A percentile compares a stretch with the other conserved stretches of the same genome.
Conservation (phyloP, 2,888 invertebrate genomes). For the Argyresthia albistria region DNA sequence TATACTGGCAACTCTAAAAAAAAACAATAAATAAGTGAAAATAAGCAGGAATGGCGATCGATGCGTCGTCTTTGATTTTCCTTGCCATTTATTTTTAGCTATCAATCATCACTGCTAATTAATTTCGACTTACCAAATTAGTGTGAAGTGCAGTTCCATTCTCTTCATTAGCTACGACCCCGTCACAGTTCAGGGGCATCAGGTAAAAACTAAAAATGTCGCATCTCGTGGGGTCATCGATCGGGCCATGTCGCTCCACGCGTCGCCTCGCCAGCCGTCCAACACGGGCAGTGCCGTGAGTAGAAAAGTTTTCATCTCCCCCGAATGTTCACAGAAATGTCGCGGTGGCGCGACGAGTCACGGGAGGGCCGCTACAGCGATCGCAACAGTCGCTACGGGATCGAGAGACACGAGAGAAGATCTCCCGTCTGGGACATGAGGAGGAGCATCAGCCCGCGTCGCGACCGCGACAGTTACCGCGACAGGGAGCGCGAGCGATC, state of each 20-base stretch:
- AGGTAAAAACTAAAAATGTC: slow-evolving; percentile 38
- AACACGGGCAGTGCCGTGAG: slow-evolving; percentile 22
- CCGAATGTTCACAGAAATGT: slow-evolving; percentile 65
- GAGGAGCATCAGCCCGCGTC: slow-evolving; percentile 36
- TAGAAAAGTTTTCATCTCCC: slow-evolving; percentile 38
- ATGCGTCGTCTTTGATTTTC: no score
- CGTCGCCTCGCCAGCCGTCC: neutral
- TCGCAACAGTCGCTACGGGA: slow-evolving; percentile 29
- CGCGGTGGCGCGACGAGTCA: slow-evolving; percentile 40
- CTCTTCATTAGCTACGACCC: neutral
- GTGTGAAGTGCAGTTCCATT: neutral
- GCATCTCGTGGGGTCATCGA: slow-evolving; percentile 27
- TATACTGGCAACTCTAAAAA: no score
- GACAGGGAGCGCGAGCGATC: slow-evolving; percentile 36
- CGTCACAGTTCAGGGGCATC: slow-evolving; percentile 14
- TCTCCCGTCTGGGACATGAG: slow-evolving; percentile 50
- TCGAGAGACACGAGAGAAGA: slow-evolving; percentile 21
- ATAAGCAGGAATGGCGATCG: no score
- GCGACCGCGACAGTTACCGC: slow-evolving; percentile 12
- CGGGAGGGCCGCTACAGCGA: slow-evolving; percentile 40
- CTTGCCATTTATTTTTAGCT: no score
- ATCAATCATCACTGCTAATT: no score
- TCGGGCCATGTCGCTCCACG: slow-evolving; percentile 26
- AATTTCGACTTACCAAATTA: neutral
- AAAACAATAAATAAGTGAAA: no score